A percentile compares a stretch with the other conserved stretches of the same genome.
These are phyloP conservation scores for Notolepis coatsorum DNA, from an alignment of 2,797 vertebrate genomes.

Conservation along the genomic window DNA sequence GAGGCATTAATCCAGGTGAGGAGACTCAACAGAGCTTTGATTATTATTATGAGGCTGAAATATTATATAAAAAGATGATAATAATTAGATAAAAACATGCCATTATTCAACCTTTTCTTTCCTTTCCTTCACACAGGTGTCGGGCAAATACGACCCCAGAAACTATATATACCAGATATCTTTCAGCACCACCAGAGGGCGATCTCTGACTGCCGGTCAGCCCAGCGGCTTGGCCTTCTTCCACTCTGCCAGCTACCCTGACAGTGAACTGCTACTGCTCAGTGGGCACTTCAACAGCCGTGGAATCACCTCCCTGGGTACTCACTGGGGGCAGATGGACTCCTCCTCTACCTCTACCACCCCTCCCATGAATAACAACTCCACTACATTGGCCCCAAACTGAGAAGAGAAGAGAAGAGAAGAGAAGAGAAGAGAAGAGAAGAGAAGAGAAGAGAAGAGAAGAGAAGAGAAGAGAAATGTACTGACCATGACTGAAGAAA, in stretches of 20 bases:
- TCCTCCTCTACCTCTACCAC: not conserved
- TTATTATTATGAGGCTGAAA: not conserved
- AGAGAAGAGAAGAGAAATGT: not conserved
- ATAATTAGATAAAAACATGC: not conserved
- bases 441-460: not conserved
- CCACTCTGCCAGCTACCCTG: too few species aligned
- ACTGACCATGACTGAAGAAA: too few species aligned
- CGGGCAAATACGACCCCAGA: constrained; percentile 17
- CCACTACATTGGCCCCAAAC: too few species aligned
- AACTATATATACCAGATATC: constrained; percentile 4
- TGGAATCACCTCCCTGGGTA: constrained; percentile 2
- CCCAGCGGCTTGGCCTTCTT: too few species aligned
- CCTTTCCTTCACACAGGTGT: not conserved
- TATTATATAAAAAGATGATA: not conserved
- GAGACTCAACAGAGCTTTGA: not conserved
- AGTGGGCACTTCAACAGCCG: too few species aligned
- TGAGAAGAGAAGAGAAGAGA: not conserved
- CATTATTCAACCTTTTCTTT: not conserved
- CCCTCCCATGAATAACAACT: too few species aligned
- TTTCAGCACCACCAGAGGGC: constrained; percentile 20
- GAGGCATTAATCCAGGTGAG: constrained; percentile 10
- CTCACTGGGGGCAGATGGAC: not conserved
- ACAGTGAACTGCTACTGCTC: too few species aligned
- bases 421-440: too few species aligned
- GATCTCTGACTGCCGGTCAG: constrained; percentile 1